phyloP scores from a whole-genome alignment of 1,140 invertebrate species.

The Sogatella furcifera region DNA sequence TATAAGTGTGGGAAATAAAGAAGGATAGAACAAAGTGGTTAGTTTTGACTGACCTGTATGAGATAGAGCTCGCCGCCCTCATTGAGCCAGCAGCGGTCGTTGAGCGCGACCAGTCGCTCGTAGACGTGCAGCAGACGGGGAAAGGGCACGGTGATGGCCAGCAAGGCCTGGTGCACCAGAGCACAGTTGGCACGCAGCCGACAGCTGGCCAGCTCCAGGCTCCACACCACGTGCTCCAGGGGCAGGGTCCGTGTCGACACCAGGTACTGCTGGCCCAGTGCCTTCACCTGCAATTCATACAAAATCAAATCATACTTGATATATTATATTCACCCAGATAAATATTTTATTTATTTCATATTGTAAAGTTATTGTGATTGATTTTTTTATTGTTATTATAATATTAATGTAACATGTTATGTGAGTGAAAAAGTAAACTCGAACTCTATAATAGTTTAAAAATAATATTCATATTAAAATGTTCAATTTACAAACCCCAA shows the following conservation, averaged over 20 bases:
- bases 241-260: not conserved
- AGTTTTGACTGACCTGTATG: slow-evolving; percentile 47
- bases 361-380: too few relatives aligned
- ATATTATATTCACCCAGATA: too few relatives aligned
- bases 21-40: too few relatives aligned
- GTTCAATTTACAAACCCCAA: too few relatives aligned
- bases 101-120: slow-evolving; percentile 56
- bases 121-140: slow-evolving; percentile 63
- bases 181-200: slow-evolving; percentile 51
- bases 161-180: slow-evolving; percentile 54
- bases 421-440: too few relatives aligned
- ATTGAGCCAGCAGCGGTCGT: slow-evolving; percentile 61
- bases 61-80: slow-evolving; percentile 68
- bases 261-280: not conserved
- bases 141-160: slow-evolving; percentile 55
- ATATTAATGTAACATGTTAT: too few relatives aligned
- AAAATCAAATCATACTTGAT: too few relatives aligned
- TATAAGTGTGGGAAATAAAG: too few relatives aligned
- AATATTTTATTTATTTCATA: too few relatives aligned
- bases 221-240: slow-evolving; percentile 56
- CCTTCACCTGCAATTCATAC: not conserved
- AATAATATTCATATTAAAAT: too few relatives aligned
- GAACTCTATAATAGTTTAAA: too few relatives aligned
- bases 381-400: too few relatives aligned
- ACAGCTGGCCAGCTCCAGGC: slow-evolving; percentile 62